These are phyloP conservation scores for Petrophora chlorosata DNA, from an alignment of 2,888 invertebrate species.

Conservation along the genomic window DNA sequence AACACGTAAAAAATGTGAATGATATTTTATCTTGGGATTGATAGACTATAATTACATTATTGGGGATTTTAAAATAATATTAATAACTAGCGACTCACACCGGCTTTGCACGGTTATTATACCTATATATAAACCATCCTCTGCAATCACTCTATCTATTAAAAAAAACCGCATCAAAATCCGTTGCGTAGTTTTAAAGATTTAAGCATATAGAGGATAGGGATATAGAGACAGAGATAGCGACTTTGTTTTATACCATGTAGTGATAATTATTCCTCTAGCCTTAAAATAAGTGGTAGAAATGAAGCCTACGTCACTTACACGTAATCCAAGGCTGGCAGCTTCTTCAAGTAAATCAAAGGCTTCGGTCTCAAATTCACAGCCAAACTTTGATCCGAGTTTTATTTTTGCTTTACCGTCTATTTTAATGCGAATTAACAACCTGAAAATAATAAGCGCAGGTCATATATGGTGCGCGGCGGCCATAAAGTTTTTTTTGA, in stretches of 20 bases:
- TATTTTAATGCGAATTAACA: slow-evolving; percentile 44
- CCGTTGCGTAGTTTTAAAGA: too few relatives aligned
- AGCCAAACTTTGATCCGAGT: slow-evolving; percentile 51
- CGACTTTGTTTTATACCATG: background rate
- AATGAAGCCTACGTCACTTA: slow-evolving; percentile 12
- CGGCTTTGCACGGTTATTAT: too few relatives aligned
- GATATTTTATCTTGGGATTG: too few relatives aligned
- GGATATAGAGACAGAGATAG: background rate
- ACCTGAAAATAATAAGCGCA: background rate
- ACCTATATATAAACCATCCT: too few relatives aligned
- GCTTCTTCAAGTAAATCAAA: slow-evolving; percentile 49
- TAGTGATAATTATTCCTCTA: background rate
- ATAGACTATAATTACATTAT: too few relatives aligned
- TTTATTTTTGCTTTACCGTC: slow-evolving; percentile 43
- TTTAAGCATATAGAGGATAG: too few relatives aligned
- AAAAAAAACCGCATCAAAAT: too few relatives aligned
- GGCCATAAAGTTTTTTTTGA: background rate
- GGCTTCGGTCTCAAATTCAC: slow-evolving; percentile 51
- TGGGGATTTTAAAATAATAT: too few relatives aligned
- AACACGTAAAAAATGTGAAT: too few relatives aligned
- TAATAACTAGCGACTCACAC: too few relatives aligned
- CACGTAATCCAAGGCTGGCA: slow-evolving; percentile 45
- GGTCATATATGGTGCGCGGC: background rate
- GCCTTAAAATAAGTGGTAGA: background rate
- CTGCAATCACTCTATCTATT: too few relatives aligned